These are phyloP conservation scores for Caenorhabditis latens DNA, from an alignment of 1,140 invertebrate genomes.

Conservation along the genomic window DNA sequence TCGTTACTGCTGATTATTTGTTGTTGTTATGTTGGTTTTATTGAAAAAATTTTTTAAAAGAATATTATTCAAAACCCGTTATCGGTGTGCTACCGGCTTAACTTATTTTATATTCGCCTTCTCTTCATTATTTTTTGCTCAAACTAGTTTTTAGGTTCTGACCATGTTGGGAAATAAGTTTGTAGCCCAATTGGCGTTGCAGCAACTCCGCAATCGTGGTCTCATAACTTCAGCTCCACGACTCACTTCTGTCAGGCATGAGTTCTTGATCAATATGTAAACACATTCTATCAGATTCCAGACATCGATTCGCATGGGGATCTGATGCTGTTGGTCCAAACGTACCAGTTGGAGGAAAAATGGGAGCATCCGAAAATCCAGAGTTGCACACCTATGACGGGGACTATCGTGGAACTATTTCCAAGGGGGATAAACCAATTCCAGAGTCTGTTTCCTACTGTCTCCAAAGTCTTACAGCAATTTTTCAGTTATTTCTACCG, in stretches of 20 bases:
- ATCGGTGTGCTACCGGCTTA: neutral
- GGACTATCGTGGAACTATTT: slow-evolving; percentile 63
- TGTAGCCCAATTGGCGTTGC: slow-evolving; percentile 12
- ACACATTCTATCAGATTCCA: neutral
- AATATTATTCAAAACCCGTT: neutral
- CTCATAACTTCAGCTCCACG: slow-evolving; percentile 9
- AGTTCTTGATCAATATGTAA: neutral
- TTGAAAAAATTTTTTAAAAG: neutral
- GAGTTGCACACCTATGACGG: slow-evolving; percentile 69
- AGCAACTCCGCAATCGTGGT: slow-evolving; percentile 38
- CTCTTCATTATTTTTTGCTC: neutral
- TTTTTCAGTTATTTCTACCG: slow-evolving; percentile 63
- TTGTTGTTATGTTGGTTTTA: slow-evolving; percentile 51
- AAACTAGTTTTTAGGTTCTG: slow-evolving; percentile 2
- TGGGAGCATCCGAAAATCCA: slow-evolving; percentile 66
- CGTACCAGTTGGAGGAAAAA: slow-evolving; percentile 66
- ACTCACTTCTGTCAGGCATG: slow-evolving; percentile 36
- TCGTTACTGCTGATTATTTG: slow-evolving; percentile 24
- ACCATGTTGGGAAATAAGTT: slow-evolving; percentile 54
- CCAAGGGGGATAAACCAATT: slow-evolving; percentile 66
- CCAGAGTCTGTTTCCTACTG: slow-evolving; percentile 60
- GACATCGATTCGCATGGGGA: slow-evolving; percentile 62
- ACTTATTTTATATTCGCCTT: neutral
- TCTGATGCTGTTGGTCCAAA: slow-evolving; percentile 61
- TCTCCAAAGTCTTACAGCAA: neutral